Percentiles rank a stretch among this genome's conserved stretches.
phyloP scores from a whole-genome alignment of 1,140 invertebrate genomes.

The Hypsibius dujardini region DNA sequence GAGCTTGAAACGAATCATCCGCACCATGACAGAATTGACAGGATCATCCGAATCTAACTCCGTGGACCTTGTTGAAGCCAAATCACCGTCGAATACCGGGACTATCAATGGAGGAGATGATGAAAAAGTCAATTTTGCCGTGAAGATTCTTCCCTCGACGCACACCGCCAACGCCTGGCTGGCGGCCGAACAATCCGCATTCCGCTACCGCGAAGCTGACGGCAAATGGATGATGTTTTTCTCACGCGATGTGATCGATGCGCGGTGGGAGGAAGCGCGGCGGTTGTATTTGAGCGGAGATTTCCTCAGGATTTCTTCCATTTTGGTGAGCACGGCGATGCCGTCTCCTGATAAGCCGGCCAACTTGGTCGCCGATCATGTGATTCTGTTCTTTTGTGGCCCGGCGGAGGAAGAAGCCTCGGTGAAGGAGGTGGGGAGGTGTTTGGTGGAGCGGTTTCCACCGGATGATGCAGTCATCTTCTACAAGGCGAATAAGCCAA shows the following conservation, averaged over 20 bases:
- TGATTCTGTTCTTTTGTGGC: not conserved
- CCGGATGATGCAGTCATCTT: not conserved
- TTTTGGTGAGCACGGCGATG: slow-evolving; percentile 7
- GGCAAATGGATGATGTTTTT: slow-evolving; percentile 16
- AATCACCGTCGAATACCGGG: too few species aligned
- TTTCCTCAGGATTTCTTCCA: not conserved
- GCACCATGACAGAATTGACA: too few species aligned
- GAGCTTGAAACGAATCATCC: too few species aligned
- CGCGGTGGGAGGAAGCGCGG: not conserved
- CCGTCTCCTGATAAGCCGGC: not conserved
- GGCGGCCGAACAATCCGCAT: not conserved
- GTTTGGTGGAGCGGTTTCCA: not conserved
- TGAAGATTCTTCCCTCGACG: too few species aligned
- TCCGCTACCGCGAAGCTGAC: not conserved
- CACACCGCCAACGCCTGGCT: not conserved
- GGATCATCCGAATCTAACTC: too few species aligned
- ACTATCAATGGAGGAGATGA: too few species aligned
- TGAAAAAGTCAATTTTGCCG: too few species aligned
- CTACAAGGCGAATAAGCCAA: not conserved
- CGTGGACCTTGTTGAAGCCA: too few species aligned
- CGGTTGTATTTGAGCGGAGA: not conserved
- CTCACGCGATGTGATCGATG: not conserved
- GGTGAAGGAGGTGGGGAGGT: not conserved
- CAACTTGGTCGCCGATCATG: not conserved
- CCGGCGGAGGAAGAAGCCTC: not conserved